Conservation (phyloP, 2,888 invertebrate species). For the Melinaea marsaeus region DNA sequence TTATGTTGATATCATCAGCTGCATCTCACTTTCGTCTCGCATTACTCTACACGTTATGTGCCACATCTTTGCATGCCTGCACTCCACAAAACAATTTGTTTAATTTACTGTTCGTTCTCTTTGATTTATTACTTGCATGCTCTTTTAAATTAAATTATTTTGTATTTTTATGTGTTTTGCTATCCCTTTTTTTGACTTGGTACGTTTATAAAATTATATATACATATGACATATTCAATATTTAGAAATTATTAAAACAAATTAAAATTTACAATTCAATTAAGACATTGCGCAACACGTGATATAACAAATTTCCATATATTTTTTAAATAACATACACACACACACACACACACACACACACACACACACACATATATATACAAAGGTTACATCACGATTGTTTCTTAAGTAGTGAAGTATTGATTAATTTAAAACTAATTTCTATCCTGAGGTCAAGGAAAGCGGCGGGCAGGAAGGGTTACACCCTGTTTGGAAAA, state of each 20-base stretch:
- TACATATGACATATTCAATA: no score
- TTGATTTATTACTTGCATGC: not conserved
- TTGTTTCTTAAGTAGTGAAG: conserved; percentile 11
- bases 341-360: no score
- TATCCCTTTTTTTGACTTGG: not conserved
- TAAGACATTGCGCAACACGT: not conserved
- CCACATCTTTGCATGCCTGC: conserved; percentile 35
- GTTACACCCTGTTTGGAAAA: conserved; percentile 40
- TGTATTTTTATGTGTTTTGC: not conserved
- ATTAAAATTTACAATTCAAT: not conserved
- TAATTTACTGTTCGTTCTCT: conserved; percentile 22
- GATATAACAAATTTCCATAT: conserved; percentile 5
- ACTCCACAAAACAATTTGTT: conserved; percentile 24
- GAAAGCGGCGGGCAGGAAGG: conserved; percentile 44
- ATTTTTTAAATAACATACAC: not conserved
- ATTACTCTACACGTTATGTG: conserved; percentile 37
- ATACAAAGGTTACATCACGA: not conserved
- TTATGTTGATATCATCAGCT: conserved; percentile 36
- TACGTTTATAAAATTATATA: no score
- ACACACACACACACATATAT: no score
- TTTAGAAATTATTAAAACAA: not conserved
- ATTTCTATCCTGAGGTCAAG: conserved; percentile 47
- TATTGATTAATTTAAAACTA: conserved; percentile 28
- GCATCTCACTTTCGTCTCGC: conserved; percentile 42
- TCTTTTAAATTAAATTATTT: not conserved